Conservation (phyloP, 2,113 vertebrate genomes). For the Steatornis caripensis region DNA sequence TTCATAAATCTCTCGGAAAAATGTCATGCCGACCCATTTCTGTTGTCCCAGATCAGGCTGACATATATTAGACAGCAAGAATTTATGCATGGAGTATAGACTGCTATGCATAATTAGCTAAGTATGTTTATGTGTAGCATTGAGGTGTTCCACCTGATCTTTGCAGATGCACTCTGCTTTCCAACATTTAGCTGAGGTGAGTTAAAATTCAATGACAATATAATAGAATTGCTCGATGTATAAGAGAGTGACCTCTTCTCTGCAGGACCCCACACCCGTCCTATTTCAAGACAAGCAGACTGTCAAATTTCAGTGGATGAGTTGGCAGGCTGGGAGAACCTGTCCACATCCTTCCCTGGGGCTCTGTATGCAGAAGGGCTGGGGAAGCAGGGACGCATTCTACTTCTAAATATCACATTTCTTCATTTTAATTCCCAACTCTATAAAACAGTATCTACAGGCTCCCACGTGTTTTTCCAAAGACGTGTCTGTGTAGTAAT, state of each 20-base stretch:
- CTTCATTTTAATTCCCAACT: neutral
- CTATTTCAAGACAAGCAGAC: neutral
- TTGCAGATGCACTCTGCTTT: neutral
- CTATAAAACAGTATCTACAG: neutral
- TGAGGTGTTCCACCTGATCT: neutral
- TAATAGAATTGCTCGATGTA: neutral
- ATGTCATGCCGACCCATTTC: neutral
- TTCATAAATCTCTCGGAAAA: neutral
- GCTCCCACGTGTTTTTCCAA: neutral
- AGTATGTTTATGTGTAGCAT: neutral
- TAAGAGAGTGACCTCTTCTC: neutral
- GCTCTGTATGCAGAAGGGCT: neutral
- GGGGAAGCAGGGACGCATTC: fast-evolving
- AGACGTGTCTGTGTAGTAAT: neutral
- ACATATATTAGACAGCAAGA: neutral
- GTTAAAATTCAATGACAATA: neutral
- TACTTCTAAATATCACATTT: neutral
- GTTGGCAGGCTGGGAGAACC: neutral
- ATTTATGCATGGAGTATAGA: neutral
- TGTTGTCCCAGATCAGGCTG: neutral
- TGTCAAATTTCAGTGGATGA: neutral
- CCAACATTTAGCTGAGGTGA: neutral
- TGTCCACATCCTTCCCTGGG: neutral
- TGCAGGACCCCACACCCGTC: neutral
- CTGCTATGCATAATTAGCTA: neutral